These are phyloP conservation scores for Agapornis canus DNA, from an alignment of 2,797 vertebrate genomes.

Conservation along the genomic window DNA sequence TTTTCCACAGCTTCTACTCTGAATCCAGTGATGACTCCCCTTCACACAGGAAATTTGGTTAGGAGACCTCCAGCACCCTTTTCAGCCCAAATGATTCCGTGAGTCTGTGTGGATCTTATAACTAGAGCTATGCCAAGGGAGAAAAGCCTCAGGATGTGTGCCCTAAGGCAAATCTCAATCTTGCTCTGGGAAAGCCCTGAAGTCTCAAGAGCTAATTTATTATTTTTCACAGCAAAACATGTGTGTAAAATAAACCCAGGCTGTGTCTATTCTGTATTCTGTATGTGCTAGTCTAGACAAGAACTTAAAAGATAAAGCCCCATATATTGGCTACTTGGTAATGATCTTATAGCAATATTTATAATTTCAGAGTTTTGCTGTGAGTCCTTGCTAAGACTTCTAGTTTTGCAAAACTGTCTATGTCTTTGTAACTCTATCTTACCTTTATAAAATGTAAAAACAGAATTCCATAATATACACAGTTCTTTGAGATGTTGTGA, in stretches of 20 bases:
- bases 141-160: background rate
- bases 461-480: background rate
- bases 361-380: constrained; percentile 1
- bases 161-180: background rate
- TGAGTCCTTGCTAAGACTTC: background rate
- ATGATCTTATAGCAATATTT: background rate
- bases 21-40: background rate
- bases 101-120: background rate
- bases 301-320: constrained; percentile 4
- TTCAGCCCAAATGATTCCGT: background rate
- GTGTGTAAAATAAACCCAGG: background rate
- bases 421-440: background rate
- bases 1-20: background rate
- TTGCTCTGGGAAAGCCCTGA: background rate
- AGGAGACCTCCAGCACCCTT: background rate
- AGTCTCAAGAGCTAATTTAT: background rate
- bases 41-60: background rate
- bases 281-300: background rate
- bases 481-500: background rate
- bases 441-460: background rate
- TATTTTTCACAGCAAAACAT: background rate
- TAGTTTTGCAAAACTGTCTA: background rate
- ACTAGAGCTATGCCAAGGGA: background rate
- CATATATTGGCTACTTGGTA: background rate
- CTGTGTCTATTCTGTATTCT: background rate